These are phyloP conservation scores for Schizothorax lantsangensis DNA, from an alignment of 2,797 vertebrate genomes.

Conservation along the genomic window DNA sequence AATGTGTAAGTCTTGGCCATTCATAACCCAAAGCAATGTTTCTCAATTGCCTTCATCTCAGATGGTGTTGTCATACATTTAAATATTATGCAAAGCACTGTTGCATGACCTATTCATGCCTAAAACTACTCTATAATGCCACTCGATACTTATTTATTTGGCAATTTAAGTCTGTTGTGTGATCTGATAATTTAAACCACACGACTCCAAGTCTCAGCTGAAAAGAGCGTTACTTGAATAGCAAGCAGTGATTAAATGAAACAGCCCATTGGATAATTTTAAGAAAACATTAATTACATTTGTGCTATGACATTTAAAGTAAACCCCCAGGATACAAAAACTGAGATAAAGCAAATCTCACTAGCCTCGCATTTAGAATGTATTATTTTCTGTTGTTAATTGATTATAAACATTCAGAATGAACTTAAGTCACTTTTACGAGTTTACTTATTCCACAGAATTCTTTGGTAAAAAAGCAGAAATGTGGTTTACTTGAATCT, in stretches of 20 bases:
- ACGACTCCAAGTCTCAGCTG: not conserved
- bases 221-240: not conserved
- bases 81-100: conserved; percentile 21
- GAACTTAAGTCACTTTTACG: conserved; percentile 22
- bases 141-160: conserved; percentile 4
- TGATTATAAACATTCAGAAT: conserved; percentile 52
- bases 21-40: not conserved
- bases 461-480: not conserved
- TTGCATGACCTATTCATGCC: conserved; percentile 14
- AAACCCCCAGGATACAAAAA: conserved; percentile 47
- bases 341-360: conserved; percentile 46
- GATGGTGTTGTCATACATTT: conserved; percentile 13
- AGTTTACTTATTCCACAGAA: conserved; percentile 30
- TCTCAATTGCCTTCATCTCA: not conserved
- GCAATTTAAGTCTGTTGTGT: not conserved
- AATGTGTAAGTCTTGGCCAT: conserved; percentile 10
- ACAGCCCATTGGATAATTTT: conserved; percentile 39
- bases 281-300: conserved; percentile 53
- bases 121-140: not conserved
- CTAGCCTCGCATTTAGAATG: conserved; percentile 42
- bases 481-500: not conserved
- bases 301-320: conserved; percentile 57
- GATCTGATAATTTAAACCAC: not conserved
- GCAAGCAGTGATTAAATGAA: conserved; percentile 19
- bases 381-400: conserved; percentile 49